Base-by-base conservation (phyloP, 2,888 invertebrate genomes). In the Heliconius charithonia region DNA sequence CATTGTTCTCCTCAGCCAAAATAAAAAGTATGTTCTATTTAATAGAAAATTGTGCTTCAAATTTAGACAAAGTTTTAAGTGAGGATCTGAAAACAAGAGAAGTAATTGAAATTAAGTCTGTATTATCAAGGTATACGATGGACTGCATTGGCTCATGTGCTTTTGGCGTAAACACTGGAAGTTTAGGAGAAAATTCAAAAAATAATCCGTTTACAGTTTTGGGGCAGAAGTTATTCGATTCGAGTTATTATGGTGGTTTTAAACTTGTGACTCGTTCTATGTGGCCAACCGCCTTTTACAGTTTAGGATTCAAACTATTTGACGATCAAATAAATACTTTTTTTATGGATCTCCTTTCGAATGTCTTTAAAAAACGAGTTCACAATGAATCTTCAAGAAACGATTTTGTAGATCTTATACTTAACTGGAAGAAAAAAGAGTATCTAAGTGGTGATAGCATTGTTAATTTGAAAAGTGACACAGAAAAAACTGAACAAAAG, bases 11-110 rank as follows among this genome's bases (percentile, higher is more conserved):
- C 0, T 88, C 91, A 0, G 83, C 89, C 0, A 93, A 93, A 82
- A 89, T 92, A 87, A 92, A 89, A 80, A 90, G 86, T 22, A 93
- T 93, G 93, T 93, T 92, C 72, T 83, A 89, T 78, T 81, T 93
- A 4, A 87, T 92, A 19, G 84, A 87, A 75, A 87, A 89, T 12
- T 89, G 90, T 70, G 81, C 87, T 4, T 90, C 91, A 74, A 84
- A 82, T 0, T 81, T 74, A 74, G 74, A 74, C 2, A 74, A 62
- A 19, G 16, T 27, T 19, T 41, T 74, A 63, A 63, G 62, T 1
- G 3, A 74, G 9, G 63, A 74, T 10, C 3, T 74, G 13, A 74
- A 74, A 27, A 45, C 1, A 37, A 25, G 16, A 3, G 19, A 89
- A 67, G 81, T 92, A 0, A 87, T 89, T 0, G 89, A 91, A 73